Evolutionary conservation across 2,888 invertebrate species (phyloP).

Genomic region (Tetragonula carbonaria): DNA sequence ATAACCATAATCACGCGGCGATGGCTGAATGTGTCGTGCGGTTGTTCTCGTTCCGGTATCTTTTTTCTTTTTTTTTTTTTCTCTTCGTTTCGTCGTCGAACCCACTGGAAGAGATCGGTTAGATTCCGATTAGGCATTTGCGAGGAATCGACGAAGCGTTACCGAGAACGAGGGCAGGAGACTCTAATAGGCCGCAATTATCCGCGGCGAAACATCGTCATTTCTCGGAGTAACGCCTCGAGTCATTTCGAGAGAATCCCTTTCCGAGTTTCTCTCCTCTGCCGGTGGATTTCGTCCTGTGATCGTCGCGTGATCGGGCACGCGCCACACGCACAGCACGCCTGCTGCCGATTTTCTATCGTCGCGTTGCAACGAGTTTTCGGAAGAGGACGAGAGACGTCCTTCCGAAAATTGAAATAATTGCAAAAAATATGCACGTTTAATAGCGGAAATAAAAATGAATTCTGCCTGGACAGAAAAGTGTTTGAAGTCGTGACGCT

Average conservation of each 20-base stretch:
- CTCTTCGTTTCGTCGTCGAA: background rate
- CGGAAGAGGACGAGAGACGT: background rate
- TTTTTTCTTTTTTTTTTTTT: background rate
- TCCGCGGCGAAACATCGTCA: slow-evolving; percentile 57
- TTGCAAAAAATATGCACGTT: too few relatives aligned
- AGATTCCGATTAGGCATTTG: slow-evolving; percentile 9
- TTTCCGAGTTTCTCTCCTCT: background rate
- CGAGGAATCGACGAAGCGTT: slow-evolving; percentile 45
- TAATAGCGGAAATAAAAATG: too few relatives aligned
- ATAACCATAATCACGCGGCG: slow-evolving; percentile 34
- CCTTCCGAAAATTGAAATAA: too few relatives aligned
- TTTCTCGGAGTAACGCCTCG: slow-evolving; percentile 57
- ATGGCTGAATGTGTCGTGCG: background rate
- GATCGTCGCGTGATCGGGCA: slow-evolving; percentile 58
- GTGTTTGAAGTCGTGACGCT: too few relatives aligned
- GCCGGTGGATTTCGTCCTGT: slow-evolving; percentile 6
- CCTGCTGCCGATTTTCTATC: background rate
- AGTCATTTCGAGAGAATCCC: slow-evolving; percentile 36
- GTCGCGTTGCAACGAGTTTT: background rate
- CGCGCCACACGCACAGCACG: slow-evolving; percentile 34
- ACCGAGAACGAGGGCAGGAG: slow-evolving; percentile 43
- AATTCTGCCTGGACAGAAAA: too few relatives aligned
- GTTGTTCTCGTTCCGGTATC: slow-evolving; percentile 43
- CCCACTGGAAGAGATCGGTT: too few relatives aligned
- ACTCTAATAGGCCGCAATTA: slow-evolving; percentile 61